phyloP scores from a whole-genome alignment of 2,113 vertebrate species.

The Cyanocitta stelleri region DNA sequence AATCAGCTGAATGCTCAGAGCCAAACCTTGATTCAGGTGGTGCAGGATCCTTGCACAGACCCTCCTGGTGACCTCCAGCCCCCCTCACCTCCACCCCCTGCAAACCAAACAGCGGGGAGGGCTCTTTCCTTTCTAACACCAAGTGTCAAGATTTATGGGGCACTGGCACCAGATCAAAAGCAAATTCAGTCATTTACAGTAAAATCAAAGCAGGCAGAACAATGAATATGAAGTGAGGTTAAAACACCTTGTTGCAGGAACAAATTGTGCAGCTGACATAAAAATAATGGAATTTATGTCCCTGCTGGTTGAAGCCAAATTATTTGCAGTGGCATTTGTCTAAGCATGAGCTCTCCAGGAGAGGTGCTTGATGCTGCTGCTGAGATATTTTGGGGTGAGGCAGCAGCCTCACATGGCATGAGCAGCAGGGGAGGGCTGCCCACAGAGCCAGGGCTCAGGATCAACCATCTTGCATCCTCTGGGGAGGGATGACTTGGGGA shows the following conservation, averaged over 20 bases:
- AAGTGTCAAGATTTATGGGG: slow-evolving; percentile 47
- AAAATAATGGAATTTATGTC: slow-evolving; percentile 47
- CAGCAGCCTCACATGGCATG: not conserved
- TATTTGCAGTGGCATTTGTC: slow-evolving; percentile 1
- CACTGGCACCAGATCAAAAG: slow-evolving; percentile 68
- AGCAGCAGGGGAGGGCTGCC: not conserved
- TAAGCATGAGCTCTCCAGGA: not conserved
- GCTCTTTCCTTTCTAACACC: not conserved
- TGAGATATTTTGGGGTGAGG: not conserved
- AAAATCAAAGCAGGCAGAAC: slow-evolving; percentile 65
- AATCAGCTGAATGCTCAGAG: not conserved
- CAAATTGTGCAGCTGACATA: slow-evolving; percentile 57
- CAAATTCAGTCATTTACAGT: slow-evolving; percentile 62
- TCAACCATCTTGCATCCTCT: accelerated
- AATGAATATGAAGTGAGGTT: slow-evolving; percentile 55
- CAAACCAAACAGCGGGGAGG: not conserved
- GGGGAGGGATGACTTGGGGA: accelerated
- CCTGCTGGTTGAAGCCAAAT: not conserved
- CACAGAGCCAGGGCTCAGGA: not conserved
- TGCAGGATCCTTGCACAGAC: not conserved
- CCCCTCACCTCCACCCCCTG: not conserved
- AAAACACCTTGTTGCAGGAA: slow-evolving; percentile 66
- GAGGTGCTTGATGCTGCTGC: not conserved
- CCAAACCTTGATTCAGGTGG: accelerated
- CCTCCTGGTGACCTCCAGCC: not conserved